These are phyloP conservation scores for Cylloceria caligata DNA, from an alignment of 2,888 invertebrate genomes.

Conservation along the genomic window DNA sequence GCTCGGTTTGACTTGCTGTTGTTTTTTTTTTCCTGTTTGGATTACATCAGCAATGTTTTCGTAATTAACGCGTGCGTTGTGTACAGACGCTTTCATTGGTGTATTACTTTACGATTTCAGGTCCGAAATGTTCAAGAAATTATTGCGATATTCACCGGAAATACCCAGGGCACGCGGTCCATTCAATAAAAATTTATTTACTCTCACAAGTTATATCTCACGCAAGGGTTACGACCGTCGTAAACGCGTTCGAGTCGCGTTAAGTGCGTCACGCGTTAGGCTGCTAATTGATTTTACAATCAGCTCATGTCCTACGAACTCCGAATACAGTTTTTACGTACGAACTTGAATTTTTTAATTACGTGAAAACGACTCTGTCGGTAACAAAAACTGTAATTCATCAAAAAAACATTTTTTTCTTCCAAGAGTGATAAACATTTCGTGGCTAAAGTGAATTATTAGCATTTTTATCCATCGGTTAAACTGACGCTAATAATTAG, in stretches of 20 bases:
- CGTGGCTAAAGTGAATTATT: too few species aligned
- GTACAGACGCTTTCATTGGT: not conserved
- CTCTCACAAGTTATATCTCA: not conserved
- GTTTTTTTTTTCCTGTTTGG: conserved; percentile 1
- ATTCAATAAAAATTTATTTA: conserved; percentile 11
- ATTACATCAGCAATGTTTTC: conserved; percentile 8
- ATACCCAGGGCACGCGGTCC: not conserved
- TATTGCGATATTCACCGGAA: not conserved
- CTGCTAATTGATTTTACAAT: conserved; percentile 44
- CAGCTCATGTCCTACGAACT: conserved; percentile 33
- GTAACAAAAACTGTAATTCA: too few species aligned
- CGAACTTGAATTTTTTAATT: conserved; percentile 40
- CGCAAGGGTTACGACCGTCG: conserved; percentile 17
- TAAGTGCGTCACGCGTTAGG: not conserved
- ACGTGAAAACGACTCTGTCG: too few species aligned
- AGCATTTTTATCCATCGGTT: too few species aligned
- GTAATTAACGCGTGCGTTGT: conserved; percentile 1
- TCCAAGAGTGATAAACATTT: too few species aligned
- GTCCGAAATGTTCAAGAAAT: not conserved
- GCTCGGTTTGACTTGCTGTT: not conserved
- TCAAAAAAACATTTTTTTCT: too few species aligned
- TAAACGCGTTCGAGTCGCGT: not conserved
- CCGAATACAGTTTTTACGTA: not conserved
- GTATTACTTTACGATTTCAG: not conserved
- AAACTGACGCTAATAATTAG: too few species aligned